phyloP scores from a whole-genome alignment of 2,113 vertebrate species.

The Anoura caudifer region DNA sequence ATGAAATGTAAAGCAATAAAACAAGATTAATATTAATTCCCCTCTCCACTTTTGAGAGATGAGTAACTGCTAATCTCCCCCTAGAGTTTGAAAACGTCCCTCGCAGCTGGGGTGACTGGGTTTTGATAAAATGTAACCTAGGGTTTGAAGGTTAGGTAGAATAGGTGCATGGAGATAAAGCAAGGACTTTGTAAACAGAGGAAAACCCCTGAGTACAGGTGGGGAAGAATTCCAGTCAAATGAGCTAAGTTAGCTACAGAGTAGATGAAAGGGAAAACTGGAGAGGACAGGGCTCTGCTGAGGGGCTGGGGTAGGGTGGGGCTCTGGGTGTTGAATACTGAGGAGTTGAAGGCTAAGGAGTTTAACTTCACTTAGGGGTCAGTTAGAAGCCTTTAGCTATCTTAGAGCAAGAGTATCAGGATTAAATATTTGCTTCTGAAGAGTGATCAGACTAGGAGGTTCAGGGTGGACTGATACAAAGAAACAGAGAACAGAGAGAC shows the following conservation, averaged over 20 bases:
- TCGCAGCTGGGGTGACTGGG: not conserved
- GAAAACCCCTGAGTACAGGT: not conserved
- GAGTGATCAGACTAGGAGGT: too few relatives aligned
- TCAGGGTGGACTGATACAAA: not conserved
- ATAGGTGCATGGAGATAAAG: not conserved
- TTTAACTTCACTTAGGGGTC: not conserved
- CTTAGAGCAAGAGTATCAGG: not conserved
- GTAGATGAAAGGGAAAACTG: not conserved
- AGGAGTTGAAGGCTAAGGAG: not conserved
- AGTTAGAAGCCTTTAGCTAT: not conserved
- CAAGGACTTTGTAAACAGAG: not conserved
- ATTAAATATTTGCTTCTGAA: not conserved
- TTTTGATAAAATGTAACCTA: not conserved
- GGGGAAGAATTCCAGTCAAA: not conserved
- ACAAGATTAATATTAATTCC: not conserved
- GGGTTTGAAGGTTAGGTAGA: not conserved
- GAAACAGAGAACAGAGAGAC: not conserved
- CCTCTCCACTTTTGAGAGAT: not conserved
- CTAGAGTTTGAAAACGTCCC: not conserved
- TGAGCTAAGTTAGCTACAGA: not conserved
- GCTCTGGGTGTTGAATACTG: not conserved
- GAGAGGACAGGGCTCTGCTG: not conserved
- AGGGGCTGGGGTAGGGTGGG: accelerated
- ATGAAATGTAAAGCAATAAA: not conserved
- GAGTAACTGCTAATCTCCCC: not conserved